Conservation (phyloP, 1,140 invertebrate genomes). For the Maniola jurtina region DNA sequence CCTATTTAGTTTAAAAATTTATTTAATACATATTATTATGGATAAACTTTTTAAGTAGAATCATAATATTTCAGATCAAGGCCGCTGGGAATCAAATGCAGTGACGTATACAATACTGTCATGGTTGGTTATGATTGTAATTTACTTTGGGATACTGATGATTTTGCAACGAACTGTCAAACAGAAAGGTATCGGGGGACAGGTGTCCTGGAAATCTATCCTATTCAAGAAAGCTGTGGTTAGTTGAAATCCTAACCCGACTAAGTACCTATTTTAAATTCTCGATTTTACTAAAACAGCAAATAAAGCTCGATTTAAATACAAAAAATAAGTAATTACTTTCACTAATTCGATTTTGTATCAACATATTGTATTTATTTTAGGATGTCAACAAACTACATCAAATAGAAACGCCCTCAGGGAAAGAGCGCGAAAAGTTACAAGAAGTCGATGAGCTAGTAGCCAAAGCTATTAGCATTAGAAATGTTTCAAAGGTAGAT, state of each 20-base stretch:
- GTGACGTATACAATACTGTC: conserved; percentile 44
- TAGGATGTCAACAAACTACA: conserved; percentile 48
- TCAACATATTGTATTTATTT: conserved; percentile 21
- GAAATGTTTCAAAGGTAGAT: conserved; percentile 56
- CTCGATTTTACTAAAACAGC: no score
- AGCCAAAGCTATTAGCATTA: conserved; percentile 61
- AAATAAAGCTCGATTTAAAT: no score
- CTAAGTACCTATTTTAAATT: no score
- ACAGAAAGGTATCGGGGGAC: conserved; percentile 53
- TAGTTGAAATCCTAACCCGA: no score
- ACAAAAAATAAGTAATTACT: no score
- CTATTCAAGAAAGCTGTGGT: conserved; percentile 59
- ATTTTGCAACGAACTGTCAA: conserved; percentile 58
- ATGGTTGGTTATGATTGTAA: conserved; percentile 50
- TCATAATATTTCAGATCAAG: conserved; percentile 19
- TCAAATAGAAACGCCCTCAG: conserved; percentile 40
- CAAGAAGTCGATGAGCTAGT: conserved; percentile 65
- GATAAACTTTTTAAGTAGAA: not conserved
- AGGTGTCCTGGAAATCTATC: conserved; percentile 61
- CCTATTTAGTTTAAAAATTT: not conserved
- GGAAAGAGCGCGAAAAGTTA: conserved; percentile 47
- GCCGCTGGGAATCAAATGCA: conserved; percentile 30
- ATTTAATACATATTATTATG: conserved; percentile 15
- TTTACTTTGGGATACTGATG: conserved; percentile 60
- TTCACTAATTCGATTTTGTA: no score